These are phyloP conservation scores for Acanthacorydalis orientalis DNA, from an alignment of 2,888 invertebrate species.

Conservation along the genomic window DNA sequence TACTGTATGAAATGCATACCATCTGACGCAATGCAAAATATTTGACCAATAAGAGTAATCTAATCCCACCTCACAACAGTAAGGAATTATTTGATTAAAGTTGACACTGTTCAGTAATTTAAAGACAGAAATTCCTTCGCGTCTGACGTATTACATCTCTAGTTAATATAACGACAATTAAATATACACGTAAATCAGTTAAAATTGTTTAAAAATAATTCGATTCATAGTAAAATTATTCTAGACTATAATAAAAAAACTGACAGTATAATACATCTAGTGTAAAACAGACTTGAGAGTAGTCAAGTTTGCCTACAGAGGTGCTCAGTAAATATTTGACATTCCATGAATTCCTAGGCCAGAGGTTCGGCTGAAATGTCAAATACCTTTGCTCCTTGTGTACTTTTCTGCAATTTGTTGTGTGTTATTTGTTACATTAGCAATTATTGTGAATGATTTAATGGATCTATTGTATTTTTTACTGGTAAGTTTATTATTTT, in stretches of 20 bases:
- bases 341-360: slow-evolving; percentile 46
- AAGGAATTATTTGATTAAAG: too few species aligned
- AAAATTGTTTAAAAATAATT: too few species aligned
- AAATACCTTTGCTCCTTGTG: slow-evolving; percentile 28
- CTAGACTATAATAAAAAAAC: neutral
- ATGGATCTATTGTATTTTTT: neutral
- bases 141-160: too few species aligned
- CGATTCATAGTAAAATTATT: too few species aligned
- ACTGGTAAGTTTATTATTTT: neutral
- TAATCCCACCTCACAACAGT: neutral
- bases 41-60: slow-evolving; percentile 13
- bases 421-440: neutral
- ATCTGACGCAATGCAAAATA: slow-evolving; percentile 17
- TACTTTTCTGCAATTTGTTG: slow-evolving; percentile 2
- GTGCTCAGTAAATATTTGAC: slow-evolving; percentile 49
- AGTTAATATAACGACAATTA: too few species aligned
- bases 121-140: neutral
- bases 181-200: too few species aligned
- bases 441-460: neutral
- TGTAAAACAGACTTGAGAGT: slow-evolving; percentile 13
- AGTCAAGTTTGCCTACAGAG: slow-evolving; percentile 36
- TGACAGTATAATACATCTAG: neutral
- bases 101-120: neutral
- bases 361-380: slow-evolving; percentile 58
- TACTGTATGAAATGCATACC: slow-evolving; percentile 13